Conservation (phyloP, 2,113 vertebrate species). For the Dicrurus megarhynchus region DNA sequence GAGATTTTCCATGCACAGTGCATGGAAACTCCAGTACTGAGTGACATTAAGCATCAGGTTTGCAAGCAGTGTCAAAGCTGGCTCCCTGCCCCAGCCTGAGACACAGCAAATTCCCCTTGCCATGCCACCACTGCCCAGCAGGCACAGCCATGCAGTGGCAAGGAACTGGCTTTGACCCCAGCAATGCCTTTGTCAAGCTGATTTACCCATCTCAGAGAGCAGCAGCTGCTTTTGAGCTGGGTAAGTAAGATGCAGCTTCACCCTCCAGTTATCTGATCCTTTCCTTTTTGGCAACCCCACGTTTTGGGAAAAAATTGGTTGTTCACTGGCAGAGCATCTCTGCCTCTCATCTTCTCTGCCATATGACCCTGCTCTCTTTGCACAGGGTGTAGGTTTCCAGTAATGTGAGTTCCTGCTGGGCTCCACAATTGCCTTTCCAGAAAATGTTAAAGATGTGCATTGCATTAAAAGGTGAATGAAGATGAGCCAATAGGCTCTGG, state of each 20-base stretch:
- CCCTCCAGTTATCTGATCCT: neutral
- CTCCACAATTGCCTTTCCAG: neutral
- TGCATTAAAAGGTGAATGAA: neutral
- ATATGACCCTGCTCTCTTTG: neutral
- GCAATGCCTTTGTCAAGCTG: neutral
- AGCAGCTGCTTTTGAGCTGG: neutral
- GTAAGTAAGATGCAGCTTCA: neutral
- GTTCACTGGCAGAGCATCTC: neutral
- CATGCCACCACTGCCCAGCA: neutral
- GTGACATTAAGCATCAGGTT: neutral
- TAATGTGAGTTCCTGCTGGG: conserved; percentile 41
- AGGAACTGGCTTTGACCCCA: neutral
- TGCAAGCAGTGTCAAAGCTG: neutral
- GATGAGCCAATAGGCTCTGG: neutral
- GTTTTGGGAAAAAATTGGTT: neutral
- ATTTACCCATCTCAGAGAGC: neutral
- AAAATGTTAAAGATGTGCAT: conserved; percentile 8
- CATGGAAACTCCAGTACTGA: neutral
- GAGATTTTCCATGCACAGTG: neutral
- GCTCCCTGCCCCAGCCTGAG: neutral
- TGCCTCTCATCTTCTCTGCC: conserved; percentile 31
- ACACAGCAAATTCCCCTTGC: neutral
- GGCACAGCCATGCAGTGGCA: neutral
- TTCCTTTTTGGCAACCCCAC: neutral
- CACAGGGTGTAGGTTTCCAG: conserved; percentile 17